A percentile compares a stretch with the other conserved stretches of the same genome.
These are phyloP conservation scores for Galerucella pusilla DNA, from an alignment of 2,888 invertebrate species.

Conservation along the genomic window DNA sequence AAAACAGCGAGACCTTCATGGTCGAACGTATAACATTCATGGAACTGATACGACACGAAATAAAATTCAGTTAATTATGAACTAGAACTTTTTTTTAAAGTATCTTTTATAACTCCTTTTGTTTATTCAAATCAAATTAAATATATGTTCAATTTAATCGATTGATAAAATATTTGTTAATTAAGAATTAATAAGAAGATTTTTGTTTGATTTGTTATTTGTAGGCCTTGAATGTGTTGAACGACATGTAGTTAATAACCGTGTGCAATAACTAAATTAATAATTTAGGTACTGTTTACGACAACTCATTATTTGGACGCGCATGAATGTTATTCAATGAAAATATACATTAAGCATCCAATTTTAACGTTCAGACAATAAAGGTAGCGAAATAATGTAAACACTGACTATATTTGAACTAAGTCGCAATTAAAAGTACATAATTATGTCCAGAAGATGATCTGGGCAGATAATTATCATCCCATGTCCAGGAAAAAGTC, in stretches of 20 bases:
- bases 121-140: neutral
- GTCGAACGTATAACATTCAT: neutral
- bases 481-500: too few species aligned
- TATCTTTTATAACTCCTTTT: neutral
- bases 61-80: slow-evolving; percentile 8
- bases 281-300: neutral
- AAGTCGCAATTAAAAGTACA: too few species aligned
- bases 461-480: too few species aligned
- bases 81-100: neutral
- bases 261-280: neutral
- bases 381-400: too few species aligned
- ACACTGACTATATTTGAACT: too few species aligned
- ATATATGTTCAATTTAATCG: neutral
- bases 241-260: slow-evolving; percentile 12
- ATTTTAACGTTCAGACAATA: too few species aligned
- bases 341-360: too few species aligned
- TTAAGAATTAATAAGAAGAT: slow-evolving; percentile 26
- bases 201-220: too few species aligned
- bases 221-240: slow-evolving; percentile 33
- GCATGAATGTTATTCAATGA: too few species aligned
- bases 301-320: too few species aligned
- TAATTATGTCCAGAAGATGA: too few species aligned
- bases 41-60: slow-evolving; percentile 1
- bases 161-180: slow-evolving; percentile 18
- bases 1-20: slow-evolving; percentile 22